phyloP scores from a whole-genome alignment of 2,888 invertebrate species.

The Xiphydria camelus region DNA sequence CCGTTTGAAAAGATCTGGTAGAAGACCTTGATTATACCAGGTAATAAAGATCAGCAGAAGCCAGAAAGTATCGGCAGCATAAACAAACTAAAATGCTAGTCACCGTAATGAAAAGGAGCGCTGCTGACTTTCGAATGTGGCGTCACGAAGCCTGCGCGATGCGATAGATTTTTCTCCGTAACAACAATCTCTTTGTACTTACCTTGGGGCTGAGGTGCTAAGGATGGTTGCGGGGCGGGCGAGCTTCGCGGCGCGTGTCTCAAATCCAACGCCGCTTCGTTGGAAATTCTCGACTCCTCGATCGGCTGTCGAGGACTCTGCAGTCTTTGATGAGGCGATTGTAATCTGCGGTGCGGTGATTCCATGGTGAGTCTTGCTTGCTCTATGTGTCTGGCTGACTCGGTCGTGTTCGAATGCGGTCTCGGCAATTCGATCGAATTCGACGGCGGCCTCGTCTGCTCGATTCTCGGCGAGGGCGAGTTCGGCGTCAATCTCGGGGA shows the following conservation, averaged over 20 bases:
- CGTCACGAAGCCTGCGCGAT: no score
- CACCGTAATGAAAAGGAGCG: no score
- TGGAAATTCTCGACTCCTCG: conserved; percentile 43
- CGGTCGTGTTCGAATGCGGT: conserved; percentile 45
- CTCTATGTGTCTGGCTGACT: conserved; percentile 46
- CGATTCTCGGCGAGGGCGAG: conserved; percentile 47
- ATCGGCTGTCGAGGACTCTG: conserved; percentile 49
- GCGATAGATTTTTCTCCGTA: no score
- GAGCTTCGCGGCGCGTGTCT: conserved; percentile 50
- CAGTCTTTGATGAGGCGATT: conserved; percentile 50
- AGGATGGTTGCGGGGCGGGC: conserved; percentile 43
- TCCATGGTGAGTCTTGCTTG: conserved; percentile 51
- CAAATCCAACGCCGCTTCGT: conserved; percentile 49
- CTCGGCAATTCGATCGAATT: conserved; percentile 48
- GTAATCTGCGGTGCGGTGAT: conserved; percentile 50
- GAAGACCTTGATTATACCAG: no score
- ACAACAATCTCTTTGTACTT: no score
- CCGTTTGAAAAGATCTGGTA: no score
- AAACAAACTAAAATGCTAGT: no score
- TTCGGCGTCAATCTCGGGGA: conserved; percentile 49
- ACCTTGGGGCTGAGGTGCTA: conserved; percentile 50
- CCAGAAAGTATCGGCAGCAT: no score
- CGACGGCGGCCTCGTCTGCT: conserved; percentile 47
- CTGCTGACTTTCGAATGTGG: no score
- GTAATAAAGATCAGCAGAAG: no score